A percentile compares a stretch with the other conserved stretches of the same genome.
Evolutionary conservation across 1,140 invertebrate genomes (phyloP).

Genomic region (Plectrocnemia conspersa): DNA sequence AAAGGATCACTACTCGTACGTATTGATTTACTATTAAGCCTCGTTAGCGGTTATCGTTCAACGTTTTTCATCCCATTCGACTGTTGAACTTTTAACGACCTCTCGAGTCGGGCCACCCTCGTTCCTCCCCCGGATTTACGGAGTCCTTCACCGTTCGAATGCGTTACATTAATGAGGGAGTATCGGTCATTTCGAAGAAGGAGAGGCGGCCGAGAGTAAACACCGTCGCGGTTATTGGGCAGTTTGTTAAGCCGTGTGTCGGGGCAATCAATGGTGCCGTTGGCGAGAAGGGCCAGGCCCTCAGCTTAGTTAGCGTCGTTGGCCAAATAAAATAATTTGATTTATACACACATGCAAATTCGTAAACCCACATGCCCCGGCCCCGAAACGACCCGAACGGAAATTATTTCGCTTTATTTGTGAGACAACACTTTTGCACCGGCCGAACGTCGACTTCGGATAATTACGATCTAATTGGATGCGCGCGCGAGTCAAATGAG

Average conservation of each 20-base stretch:
- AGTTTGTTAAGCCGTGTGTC: conserved; percentile 20
- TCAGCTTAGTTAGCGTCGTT: conserved; percentile 30
- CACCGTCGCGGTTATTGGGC: conserved; percentile 19
- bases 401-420: conserved; percentile 22
- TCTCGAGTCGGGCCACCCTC: no score
- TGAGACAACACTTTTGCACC: not conserved
- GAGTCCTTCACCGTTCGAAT: no score
- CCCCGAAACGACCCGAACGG: conserved; percentile 20
- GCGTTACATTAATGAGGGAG: no score
- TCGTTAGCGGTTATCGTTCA: no score
- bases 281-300: conserved; percentile 15
- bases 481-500: no score
- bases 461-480: no score
- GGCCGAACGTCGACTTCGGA: no score
- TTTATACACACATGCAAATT: conserved; percentile 36
- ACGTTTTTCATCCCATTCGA: no score
- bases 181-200: conserved; percentile 25
- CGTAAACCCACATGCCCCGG: conserved; percentile 33
- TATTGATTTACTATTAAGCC: no score
- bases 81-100: no score
- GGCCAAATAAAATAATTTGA: conserved; percentile 36
- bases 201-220: not conserved
- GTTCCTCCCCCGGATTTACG: no score
- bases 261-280: conserved; percentile 18
- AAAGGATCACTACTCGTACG: no score